Evolutionary conservation across 2,797 vertebrate genomes (phyloP), one percentile per base, ranked within the genome.

Genomic region (Acanthurus lineatus): DNA sequence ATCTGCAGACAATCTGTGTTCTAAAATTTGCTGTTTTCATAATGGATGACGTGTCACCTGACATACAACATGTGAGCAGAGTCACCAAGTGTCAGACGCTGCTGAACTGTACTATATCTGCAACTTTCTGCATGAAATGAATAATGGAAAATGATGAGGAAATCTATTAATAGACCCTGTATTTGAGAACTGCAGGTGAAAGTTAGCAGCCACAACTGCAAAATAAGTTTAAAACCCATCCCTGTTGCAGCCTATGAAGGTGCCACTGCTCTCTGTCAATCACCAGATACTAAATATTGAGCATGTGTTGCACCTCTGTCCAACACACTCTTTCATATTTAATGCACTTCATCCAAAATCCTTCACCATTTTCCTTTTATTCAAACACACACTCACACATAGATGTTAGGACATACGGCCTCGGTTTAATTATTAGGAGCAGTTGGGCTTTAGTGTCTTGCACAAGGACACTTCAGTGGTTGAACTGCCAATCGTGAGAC

Each of bases 61-160:
- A 20, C 15, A 22, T 15, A 19, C 12, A 48, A 58, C 20, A 47
- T 71, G 25, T 20, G 17, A 61, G 58, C 2, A 67, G 28, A 77
- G 52, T 25, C 47, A 57, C 44, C 51, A 45, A 32, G 51, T 76
- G 51, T 63, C 42, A 49, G 53, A 9, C 32, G 48, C 40, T 59
- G 11, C 7, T 58, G 56, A 57, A 77, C 22, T 32, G 5, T 32
- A 61, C 58, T 19, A 71, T 69, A 64, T 20, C 49, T 42, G 62
- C 28, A 69, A 59, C 40, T 10, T 53, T 52, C 35, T 57, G 25
- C 1, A 58, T 42, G 25, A 25, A 57, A 0, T 19, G 9, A 17
- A 11, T 77, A 62, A 62, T 71, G 70, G 25, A 79, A 83, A 57
- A 48, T 45, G 68, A 64, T 82, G 52, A 82, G 61, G 70, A 56